These are phyloP conservation scores for Hydropsyche tenuis DNA, from an alignment of 1,140 invertebrate species.

Conservation along the genomic window DNA sequence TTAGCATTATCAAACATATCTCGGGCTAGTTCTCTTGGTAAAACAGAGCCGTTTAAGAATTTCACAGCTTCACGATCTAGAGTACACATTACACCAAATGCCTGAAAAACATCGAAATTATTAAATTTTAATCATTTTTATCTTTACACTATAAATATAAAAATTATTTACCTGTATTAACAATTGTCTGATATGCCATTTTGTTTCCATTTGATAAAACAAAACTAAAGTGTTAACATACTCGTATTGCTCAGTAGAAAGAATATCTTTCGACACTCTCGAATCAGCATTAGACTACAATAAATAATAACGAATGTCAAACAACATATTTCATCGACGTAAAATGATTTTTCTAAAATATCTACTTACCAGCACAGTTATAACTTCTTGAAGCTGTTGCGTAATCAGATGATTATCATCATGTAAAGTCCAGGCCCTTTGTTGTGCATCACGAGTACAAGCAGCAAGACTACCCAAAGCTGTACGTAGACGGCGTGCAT, in stretches of 20 bases:
- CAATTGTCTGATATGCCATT: slow-evolving; percentile 81
- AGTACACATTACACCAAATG: slow-evolving; percentile 85
- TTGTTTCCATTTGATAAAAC: slow-evolving; percentile 92
- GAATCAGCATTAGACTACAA: slow-evolving; percentile 83
- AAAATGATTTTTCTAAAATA: no score
- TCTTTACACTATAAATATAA: slow-evolving; percentile 28
- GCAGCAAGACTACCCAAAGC: slow-evolving; percentile 82
- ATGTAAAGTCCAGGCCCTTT: slow-evolving; percentile 91
- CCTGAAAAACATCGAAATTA: slow-evolving; percentile 59
- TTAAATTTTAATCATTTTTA: slow-evolving; percentile 9
- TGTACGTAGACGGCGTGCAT: slow-evolving; percentile 78
- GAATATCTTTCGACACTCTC: slow-evolving; percentile 78
- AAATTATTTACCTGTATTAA: slow-evolving; percentile 70
- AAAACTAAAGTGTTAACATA: slow-evolving; percentile 80
- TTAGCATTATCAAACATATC: slow-evolving; percentile 77
- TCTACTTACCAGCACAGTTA: slow-evolving; percentile 80
- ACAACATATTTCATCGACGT: slow-evolving; percentile 2
- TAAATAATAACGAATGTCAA: slow-evolving; percentile 29
- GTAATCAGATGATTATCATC: slow-evolving; percentile 89
- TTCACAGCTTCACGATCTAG: slow-evolving; percentile 80
- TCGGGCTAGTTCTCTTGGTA: slow-evolving; percentile 86
- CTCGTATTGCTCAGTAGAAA: slow-evolving; percentile 77
- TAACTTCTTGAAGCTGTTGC: slow-evolving; percentile 81
- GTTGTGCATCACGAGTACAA: slow-evolving; percentile 92
- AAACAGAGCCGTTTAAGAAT: slow-evolving; percentile 82